Evolutionary conservation across 2,797 vertebrate species (phyloP).

Genomic region (Melanotaenia maccullochi): DNA sequence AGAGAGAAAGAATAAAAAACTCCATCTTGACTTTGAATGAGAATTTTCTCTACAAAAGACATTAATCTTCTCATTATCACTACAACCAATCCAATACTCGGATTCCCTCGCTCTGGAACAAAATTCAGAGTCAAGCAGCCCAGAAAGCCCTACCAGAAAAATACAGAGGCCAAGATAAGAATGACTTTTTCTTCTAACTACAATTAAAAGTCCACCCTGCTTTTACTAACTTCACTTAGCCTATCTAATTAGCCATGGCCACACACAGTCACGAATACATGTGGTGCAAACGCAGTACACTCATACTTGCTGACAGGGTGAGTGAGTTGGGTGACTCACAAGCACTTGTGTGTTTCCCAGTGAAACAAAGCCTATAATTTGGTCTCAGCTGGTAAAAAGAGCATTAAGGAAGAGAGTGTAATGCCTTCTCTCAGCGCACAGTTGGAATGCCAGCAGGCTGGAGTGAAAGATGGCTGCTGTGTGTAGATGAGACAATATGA

Average conservation of each 20-base stretch:
- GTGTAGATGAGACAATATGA: conserved; percentile 22
- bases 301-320: conserved; percentile 11
- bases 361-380: conserved; percentile 62
- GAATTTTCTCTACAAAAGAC: conserved; percentile 56
- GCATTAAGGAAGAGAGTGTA: conserved; percentile 27
- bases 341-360: conserved; percentile 34
- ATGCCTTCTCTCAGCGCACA: conserved; percentile 31
- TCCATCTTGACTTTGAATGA: conserved; percentile 55
- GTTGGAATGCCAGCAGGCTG: conserved; percentile 36
- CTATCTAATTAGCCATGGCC: conserved; percentile 29
- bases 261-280: conserved; percentile 19
- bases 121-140: conserved; percentile 20
- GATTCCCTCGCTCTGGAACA: conserved; percentile 42
- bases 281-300: not conserved
- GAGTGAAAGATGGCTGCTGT: conserved; percentile 40
- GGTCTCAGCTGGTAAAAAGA: conserved; percentile 55
- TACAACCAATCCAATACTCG: conserved; percentile 32
- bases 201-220: conserved; percentile 43
- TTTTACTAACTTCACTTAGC: conserved; percentile 11
- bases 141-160: conserved; percentile 16
- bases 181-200: conserved; percentile 1
- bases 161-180: conserved; percentile 26
- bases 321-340: conserved; percentile 51
- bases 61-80: conserved; percentile 65
- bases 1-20: not conserved